Evolutionary conservation across 2,113 vertebrate genomes (phyloP), one percentile per base, ranked within the genome.

Genomic region (Natator depressus): DNA sequence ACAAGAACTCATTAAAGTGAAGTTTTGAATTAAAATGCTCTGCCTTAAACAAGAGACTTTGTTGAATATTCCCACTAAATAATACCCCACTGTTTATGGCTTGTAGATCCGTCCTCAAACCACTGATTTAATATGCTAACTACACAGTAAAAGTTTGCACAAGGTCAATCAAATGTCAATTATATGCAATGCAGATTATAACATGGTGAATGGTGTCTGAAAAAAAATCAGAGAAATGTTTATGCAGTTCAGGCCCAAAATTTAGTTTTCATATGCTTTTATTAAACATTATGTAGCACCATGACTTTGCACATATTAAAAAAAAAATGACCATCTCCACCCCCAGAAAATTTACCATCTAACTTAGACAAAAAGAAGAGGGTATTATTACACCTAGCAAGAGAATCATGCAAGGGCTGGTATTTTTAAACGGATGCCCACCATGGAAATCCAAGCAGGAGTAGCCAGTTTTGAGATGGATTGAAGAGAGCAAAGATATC

Each of bases 1-100:
- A 29, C 93, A 91, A 11, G 0, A 96, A 93, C 92, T 96, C 94
- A 94, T 25, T 16, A 89, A 97, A 97, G 69, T 95, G 97, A 97
- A 96, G 96, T 97, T 97, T 89, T 95, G 59, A 97, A 87, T 96
- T 90, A 95, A 95, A 97, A 96, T 24, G 88, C 92, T 96, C 69
- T 69, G 35, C 35, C 65, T 69, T 38, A 79, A 95, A 84, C 90
- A 65, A 95, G 89, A 95, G 85, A 83, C 89, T 95, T 24, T 87
- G 89, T 0, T 2, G 90, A 93, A n/a, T 92, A 54, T 93, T 97
- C 79, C 94, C 89, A 86, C 94, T 87, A 95, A 95, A 96, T 96
- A 97, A 97, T 93, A 95, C 94, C 92, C 50, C 78, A 96, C 97
- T 96, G 96, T 97, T 91, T 92, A 25, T 17, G 2, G 85, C 96